phyloP scores from a whole-genome alignment of 2,797 vertebrate species.

The Spinibarbus caldwelli region DNA sequence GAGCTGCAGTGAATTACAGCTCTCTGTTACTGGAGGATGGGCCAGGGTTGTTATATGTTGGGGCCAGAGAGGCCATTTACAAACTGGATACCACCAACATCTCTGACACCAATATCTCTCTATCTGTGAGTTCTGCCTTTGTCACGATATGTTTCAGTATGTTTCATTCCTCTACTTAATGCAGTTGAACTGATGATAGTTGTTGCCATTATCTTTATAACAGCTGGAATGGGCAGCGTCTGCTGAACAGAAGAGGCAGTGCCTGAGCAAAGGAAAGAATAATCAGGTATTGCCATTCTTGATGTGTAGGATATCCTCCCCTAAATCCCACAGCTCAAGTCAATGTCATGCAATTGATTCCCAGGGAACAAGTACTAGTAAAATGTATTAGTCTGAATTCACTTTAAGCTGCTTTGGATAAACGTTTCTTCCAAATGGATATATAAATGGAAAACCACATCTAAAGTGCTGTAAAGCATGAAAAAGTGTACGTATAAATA shows the following conservation, averaged over 20 bases:
- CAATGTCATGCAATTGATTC: neutral
- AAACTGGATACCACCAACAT: slow-evolving; percentile 88
- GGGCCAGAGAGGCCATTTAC: slow-evolving; percentile 89
- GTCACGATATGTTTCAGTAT: neutral
- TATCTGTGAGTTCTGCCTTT: slow-evolving; percentile 79
- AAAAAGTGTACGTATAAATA: neutral
- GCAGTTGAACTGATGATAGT: slow-evolving; percentile 11
- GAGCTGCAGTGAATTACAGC: slow-evolving; percentile 87
- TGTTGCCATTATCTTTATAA: slow-evolving; percentile 3
- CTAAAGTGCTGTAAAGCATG: too few relatives aligned
- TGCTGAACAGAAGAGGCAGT: slow-evolving; percentile 85
- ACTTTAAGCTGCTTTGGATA: neutral
- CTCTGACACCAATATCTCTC: slow-evolving; percentile 77
- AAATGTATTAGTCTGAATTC: neutral
- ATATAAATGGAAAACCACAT: neutral
- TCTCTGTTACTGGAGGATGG: slow-evolving; percentile 91
- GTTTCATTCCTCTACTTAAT: slow-evolving; percentile 17
- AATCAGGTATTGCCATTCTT: slow-evolving; percentile 84
- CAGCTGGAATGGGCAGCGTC: slow-evolving; percentile 93
- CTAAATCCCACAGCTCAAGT: neutral
- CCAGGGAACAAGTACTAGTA: neutral
- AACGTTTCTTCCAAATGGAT: neutral
- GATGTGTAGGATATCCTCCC: neutral
- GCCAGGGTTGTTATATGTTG: slow-evolving; percentile 86
- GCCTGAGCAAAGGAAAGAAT: slow-evolving; percentile 91